phyloP scores from a whole-genome alignment of 2,113 vertebrate genomes.

The Scopus umbretta region DNA sequence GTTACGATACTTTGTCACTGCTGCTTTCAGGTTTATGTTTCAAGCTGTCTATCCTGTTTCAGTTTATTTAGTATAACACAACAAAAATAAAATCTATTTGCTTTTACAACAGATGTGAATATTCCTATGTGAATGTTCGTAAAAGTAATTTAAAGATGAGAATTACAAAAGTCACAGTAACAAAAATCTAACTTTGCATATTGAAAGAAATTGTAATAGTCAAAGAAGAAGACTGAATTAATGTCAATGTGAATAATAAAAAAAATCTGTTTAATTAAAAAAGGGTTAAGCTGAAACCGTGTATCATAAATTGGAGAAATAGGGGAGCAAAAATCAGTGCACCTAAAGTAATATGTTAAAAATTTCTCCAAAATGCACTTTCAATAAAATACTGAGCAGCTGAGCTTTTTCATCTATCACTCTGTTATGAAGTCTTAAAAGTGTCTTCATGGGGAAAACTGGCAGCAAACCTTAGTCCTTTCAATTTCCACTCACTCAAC shows the following conservation, averaged over 20 bases:
- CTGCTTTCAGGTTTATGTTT: neutral
- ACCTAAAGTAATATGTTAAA: neutral
- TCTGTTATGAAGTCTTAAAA: neutral
- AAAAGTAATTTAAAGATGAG: neutral
- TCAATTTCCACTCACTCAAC: neutral
- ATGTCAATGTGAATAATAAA: neutral
- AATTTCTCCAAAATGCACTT: neutral
- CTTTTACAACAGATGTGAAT: neutral
- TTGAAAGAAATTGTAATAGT: neutral
- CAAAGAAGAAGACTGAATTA: neutral
- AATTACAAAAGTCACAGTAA: neutral
- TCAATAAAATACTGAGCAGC: neutral
- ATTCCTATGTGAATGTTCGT: neutral
- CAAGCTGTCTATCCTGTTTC: neutral
- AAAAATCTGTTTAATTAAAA: neutral
- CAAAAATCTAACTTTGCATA: neutral
- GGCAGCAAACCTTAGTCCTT: neutral
- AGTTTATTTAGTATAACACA: neutral
- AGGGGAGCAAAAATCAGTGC: neutral
- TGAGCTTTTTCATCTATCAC: neutral
- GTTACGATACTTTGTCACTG: neutral
- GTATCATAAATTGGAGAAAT: neutral
- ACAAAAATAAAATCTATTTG: neutral
- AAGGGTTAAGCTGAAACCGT: neutral
- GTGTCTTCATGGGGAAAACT: neutral